A percentile compares a stretch with the other conserved stretches of the same genome.
phyloP scores from a whole-genome alignment of 2,113 vertebrate species.

The pig (Sus scrofa) region DNA sequence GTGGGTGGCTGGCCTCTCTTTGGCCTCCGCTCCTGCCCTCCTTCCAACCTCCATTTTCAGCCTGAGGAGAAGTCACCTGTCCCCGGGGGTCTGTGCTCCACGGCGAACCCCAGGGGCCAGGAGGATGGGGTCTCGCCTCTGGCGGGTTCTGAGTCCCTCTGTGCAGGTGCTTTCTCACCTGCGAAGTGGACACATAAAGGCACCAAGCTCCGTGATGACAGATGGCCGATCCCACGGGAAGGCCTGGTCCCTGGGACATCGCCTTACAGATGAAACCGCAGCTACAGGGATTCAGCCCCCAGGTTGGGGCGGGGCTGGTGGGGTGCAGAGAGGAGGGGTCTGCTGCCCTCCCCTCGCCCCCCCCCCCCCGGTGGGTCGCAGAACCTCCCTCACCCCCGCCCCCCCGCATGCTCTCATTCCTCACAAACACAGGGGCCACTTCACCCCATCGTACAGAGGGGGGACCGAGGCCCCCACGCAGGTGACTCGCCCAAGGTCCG shows the following conservation, averaged over 20 bases:
- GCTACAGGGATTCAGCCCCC: fast-evolving
- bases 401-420: too few species aligned
- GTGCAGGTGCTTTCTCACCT: fast-evolving
- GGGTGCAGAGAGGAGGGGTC: too few species aligned
- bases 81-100: fast-evolving
- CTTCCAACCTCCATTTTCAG: too few species aligned
- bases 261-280: fast-evolving
- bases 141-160: fast-evolving
- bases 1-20: neutral
- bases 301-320: neutral
- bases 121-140: neutral
- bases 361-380: neutral
- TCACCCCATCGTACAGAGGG: neutral
- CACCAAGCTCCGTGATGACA: fast-evolving
- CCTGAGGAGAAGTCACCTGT: neutral
- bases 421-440: neutral
- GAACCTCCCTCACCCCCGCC: fast-evolving
- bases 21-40: fast-evolving
- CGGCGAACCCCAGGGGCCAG: fast-evolving
- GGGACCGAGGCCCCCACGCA: fast-evolving
- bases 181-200: fast-evolving
- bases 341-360: neutral
- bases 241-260: fast-evolving
- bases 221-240: fast-evolving
- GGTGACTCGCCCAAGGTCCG: fast-evolving